phyloP scores from a whole-genome alignment of 2,113 vertebrate species.

The Zootoca vivipara region DNA sequence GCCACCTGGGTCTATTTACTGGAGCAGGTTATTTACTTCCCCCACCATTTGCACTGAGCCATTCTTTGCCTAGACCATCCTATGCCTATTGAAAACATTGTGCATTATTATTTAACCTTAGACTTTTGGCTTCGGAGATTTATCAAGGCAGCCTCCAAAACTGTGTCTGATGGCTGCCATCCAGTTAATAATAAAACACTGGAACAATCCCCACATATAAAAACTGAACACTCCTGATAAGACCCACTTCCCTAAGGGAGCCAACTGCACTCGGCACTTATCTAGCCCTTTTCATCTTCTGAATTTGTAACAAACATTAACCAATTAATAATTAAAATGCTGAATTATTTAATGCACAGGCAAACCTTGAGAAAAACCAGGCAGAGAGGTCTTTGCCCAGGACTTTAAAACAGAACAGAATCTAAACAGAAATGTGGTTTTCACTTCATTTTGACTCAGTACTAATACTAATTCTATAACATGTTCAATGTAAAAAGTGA shows the following conservation, averaged over 20 bases:
- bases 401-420: background rate
- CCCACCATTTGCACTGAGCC: background rate
- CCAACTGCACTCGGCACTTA: background rate
- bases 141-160: background rate
- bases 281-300: constrained; percentile 7
- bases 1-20: too few relatives aligned
- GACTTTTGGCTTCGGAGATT: background rate
- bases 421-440: background rate
- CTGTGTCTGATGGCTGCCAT: background rate
- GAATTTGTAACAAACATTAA: background rate
- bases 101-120: background rate
- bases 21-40: background rate
- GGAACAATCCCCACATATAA: background rate
- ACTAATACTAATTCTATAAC: background rate
- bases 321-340: constrained; percentile 8
- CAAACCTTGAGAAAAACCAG: fast-evolving
- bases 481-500: background rate
- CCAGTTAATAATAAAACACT: background rate
- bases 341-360: background rate
- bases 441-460: fast-evolving
- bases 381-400: background rate
- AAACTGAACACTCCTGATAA: background rate
- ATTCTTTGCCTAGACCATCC: background rate
- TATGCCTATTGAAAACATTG: background rate
- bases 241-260: background rate